Conservation (phyloP, 1,140 invertebrate species). For the Ceratina calcarata region DNA sequence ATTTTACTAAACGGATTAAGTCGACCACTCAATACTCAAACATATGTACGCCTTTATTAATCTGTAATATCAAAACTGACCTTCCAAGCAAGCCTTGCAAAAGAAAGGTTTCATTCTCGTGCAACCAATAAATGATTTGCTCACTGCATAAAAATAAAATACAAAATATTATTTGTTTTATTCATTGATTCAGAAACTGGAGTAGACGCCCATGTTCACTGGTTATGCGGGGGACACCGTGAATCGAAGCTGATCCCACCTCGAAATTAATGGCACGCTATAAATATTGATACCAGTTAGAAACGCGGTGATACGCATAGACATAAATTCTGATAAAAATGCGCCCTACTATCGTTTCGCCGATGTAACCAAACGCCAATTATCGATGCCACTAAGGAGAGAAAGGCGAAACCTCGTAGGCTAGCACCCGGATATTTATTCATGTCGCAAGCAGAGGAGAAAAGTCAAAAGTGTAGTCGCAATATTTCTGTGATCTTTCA, state of each 20-base stretch:
- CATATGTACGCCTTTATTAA: background rate
- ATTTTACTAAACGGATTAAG: conserved; percentile 12
- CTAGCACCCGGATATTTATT: conserved; percentile 54
- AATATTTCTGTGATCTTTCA: conserved; percentile 51
- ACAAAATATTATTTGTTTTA: too few relatives aligned
- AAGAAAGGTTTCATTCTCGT: too few relatives aligned
- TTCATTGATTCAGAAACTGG: too few relatives aligned
- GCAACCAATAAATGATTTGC: too few relatives aligned
- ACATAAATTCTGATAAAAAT: conserved; percentile 59
- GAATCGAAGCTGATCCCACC: conserved; percentile 39
- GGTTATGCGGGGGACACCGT: too few relatives aligned
- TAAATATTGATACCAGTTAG: conserved; percentile 75
- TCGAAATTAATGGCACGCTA: conserved; percentile 71
- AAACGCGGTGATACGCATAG: conserved; percentile 66
- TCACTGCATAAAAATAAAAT: too few relatives aligned
- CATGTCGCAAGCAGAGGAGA: conserved; percentile 33
- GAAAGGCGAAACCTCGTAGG: conserved; percentile 68
- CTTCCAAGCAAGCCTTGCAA: background rate
- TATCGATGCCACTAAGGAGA: conserved; percentile 72
- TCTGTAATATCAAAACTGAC: background rate
- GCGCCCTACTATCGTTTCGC: conserved; percentile 72
- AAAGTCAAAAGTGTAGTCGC: conserved; percentile 27
- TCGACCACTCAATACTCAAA: background rate
- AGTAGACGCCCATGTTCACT: too few relatives aligned
- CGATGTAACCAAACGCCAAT: conserved; percentile 76